These are phyloP conservation scores for Brachionus asplanchnoidis DNA, from an alignment of 1,140 invertebrate genomes.

Conservation along the genomic window DNA sequence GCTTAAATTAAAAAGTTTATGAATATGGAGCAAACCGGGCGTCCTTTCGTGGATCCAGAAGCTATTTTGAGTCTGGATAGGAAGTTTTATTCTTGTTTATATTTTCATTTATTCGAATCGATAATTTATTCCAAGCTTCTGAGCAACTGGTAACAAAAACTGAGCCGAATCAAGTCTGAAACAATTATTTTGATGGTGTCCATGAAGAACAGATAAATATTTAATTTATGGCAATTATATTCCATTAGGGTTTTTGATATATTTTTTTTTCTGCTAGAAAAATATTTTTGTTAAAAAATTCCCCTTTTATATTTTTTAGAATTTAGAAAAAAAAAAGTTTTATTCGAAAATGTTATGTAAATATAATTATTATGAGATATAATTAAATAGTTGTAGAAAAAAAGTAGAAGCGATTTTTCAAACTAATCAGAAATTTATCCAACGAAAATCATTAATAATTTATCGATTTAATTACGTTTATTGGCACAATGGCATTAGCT, in stretches of 20 bases:
- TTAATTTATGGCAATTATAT: not conserved
- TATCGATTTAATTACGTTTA: not conserved
- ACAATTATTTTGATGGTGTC: not conserved
- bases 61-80: not conserved
- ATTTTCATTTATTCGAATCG: not conserved
- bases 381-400: not conserved
- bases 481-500: not conserved
- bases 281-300: not conserved
- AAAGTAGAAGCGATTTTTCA: not conserved
- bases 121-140: not conserved
- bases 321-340: not conserved
- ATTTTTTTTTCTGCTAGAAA: not conserved
- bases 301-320: not conserved
- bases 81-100: not conserved
- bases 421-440: not conserved
- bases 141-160: not conserved
- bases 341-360: not conserved
- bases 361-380: constrained; percentile 6
- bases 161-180: not conserved
- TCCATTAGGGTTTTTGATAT: not conserved
- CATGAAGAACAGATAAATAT: not conserved
- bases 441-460: not conserved
- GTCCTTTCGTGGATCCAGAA: not conserved
- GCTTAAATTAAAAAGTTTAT: not conserved
- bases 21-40: not conserved